Percentiles rank a stretch among this genome's conserved stretches.
These are phyloP conservation scores for Folsomia candida DNA, from an alignment of 2,888 invertebrate species.

Conservation along the genomic window DNA sequence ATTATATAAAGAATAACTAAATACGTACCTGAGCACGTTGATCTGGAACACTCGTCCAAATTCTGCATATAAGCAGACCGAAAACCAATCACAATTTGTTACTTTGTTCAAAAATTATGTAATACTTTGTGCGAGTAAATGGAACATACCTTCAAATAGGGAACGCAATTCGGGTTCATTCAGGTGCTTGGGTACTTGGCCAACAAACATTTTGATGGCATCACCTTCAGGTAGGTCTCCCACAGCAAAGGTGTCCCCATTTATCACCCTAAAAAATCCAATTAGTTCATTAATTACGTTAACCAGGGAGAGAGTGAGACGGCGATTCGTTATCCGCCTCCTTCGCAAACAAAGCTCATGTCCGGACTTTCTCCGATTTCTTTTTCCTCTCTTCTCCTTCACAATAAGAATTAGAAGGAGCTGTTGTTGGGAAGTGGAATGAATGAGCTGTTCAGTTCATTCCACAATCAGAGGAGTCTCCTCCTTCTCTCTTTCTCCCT, in stretches of 20 bases:
- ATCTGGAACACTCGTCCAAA: constrained; percentile 96
- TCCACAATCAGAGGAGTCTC: not conserved
- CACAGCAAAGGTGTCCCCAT: constrained; percentile 49
- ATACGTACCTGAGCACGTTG: constrained; percentile 93
- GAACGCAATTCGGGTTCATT: constrained; percentile 92
- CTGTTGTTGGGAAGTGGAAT: not conserved
- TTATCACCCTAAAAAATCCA: constrained; percentile 50
- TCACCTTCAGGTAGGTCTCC: constrained; percentile 78
- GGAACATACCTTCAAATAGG: constrained; percentile 98
- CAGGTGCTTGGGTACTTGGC: constrained; percentile 95
- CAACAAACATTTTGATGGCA: constrained; percentile 99
- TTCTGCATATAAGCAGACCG: constrained; percentile 79
- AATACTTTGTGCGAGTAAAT: too few relatives aligned
- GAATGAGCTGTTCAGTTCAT: not conserved
- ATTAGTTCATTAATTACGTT: constrained; percentile 41
- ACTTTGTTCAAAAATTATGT: too few relatives aligned
- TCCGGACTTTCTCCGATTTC: not conserved
- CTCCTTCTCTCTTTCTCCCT: not conserved
- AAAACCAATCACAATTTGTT: too few relatives aligned
- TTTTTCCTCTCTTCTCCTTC: not conserved
- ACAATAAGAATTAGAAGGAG: not conserved
- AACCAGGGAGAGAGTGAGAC: not conserved
- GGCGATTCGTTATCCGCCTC: not conserved
- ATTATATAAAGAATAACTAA: too few relatives aligned
- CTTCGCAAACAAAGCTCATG: constrained; percentile 1